Evolutionary conservation across 2,113 vertebrate species (phyloP), one percentile per base, ranked within the genome.

Genomic region (Heterotilapia buettikoferi): DNA sequence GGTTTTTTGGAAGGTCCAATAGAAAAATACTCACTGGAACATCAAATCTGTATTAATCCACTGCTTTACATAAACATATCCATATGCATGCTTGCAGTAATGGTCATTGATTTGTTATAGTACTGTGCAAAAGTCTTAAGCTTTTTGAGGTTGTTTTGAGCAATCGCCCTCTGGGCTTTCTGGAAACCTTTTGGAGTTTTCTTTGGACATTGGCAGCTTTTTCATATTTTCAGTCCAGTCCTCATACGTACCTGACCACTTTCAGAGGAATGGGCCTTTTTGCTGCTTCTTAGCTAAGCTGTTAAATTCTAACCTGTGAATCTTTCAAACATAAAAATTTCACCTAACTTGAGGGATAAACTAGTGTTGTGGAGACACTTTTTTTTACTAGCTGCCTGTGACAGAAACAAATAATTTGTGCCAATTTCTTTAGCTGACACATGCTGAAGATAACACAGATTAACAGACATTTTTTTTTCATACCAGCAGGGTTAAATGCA

Each of bases 151-250:
- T 40, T 13, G 0, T 68, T n/a, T 68, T 68, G 10, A 8, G 11
- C 11, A 68, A 68, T 68, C 2, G 4, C 4, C 11, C 0, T 68
- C 19, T 0, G 0, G n/a, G 7, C n/a, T 24, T 40, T 40, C n/a
- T 40, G 36, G 36, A 24, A 40, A 21, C n/a, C 12, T 68, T 68
- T 68, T 40, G 1, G 12, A 68, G 36, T 40, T 40, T 40, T 40
- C 36, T 6, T 21, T 68, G 36, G 63, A 71, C 5, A 24, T 14
- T 71, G n/a, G 11, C 63, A 21, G 19, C 33, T 40, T 66, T 36
- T 66, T 66, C 33, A 66, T 7, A 66, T 66, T 13, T 38, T 38
- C 61, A 63, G 16, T 63, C 59, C 59, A 63, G 16, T 33, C 0
- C 5, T 63, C 59, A 19, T 33, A 33, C 2, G 1, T 1, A 36